phyloP scores from a whole-genome alignment of 2,888 invertebrate genomes.

The Pandemis heparana region DNA sequence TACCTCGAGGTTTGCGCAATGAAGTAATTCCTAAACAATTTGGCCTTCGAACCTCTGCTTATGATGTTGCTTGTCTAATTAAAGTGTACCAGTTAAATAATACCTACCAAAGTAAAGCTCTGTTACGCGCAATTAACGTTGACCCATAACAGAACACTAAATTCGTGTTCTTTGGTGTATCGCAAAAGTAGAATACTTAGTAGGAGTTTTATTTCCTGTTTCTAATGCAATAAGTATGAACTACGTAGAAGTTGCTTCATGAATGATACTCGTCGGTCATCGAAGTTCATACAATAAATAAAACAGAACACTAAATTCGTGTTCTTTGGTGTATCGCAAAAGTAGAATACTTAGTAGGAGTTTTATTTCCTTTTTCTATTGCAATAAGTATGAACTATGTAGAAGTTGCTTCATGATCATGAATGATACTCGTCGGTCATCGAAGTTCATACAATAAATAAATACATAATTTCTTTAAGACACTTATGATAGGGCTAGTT shows the following conservation, averaged over 20 bases:
- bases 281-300: too few relatives aligned
- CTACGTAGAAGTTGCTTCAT: too few relatives aligned
- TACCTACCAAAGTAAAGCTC: constrained; percentile 11
- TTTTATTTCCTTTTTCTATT: too few relatives aligned
- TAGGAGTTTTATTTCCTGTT: too few relatives aligned
- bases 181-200: background rate
- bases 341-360: background rate
- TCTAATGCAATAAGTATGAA: too few relatives aligned
- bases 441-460: too few relatives aligned
- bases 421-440: too few relatives aligned
- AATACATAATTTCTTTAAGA: too few relatives aligned
- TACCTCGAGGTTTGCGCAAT: constrained; percentile 42
- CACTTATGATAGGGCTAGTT: too few relatives aligned
- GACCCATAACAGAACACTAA: background rate
- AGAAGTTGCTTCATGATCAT: too few relatives aligned
- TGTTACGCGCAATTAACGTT: background rate
- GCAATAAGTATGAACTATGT: too few relatives aligned
- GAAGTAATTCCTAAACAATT: constrained; percentile 48
- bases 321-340: background rate
- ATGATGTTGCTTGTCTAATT: constrained; percentile 54
- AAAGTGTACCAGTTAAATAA: constrained; percentile 52
- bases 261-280: too few relatives aligned
- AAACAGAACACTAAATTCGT: background rate
- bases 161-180: background rate
- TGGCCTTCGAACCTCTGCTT: constrained; percentile 51